These are phyloP conservation scores for Hesperia comma DNA, from an alignment of 2,888 invertebrate species.

Conservation along the genomic window DNA sequence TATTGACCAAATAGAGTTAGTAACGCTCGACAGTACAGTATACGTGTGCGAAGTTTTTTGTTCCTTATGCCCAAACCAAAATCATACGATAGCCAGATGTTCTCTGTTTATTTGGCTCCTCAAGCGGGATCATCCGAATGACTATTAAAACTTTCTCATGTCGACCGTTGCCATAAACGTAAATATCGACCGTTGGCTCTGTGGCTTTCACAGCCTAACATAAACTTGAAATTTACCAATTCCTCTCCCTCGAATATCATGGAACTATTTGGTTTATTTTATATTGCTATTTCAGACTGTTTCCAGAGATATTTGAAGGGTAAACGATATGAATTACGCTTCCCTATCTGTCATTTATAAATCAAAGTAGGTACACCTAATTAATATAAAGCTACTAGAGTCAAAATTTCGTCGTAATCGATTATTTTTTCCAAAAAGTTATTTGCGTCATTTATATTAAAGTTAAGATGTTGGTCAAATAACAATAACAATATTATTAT, in stretches of 20 bases:
- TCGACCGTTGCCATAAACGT: slow-evolving; percentile 50
- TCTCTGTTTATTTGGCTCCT: slow-evolving; percentile 54
- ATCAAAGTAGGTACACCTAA: no score
- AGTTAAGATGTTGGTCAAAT: no score
- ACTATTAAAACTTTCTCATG: slow-evolving; percentile 71
- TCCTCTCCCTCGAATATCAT: neutral
- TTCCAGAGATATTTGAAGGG: no score
- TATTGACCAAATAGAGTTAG: no score
- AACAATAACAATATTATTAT: slow-evolving; percentile 16
- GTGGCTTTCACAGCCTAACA: slow-evolving; percentile 52
- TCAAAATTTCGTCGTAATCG: no score
- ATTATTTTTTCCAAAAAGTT: no score
- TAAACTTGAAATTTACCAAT: slow-evolving; percentile 21
- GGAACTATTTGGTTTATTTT: neutral
- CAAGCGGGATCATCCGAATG: slow-evolving; percentile 63
- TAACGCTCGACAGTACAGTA: no score
- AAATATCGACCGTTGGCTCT: slow-evolving; percentile 61
- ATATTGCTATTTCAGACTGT: neutral
- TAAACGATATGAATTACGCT: no score
- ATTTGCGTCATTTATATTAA: no score
- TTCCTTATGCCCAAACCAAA: neutral
- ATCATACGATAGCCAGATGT: slow-evolving; percentile 53
- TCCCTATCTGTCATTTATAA: no score
- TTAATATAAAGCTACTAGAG: no score
- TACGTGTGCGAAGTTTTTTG: no score